Evolutionary conservation across 2,113 vertebrate genomes (phyloP), one percentile per base, ranked within the genome.

Genomic region (Pagrus major): DNA sequence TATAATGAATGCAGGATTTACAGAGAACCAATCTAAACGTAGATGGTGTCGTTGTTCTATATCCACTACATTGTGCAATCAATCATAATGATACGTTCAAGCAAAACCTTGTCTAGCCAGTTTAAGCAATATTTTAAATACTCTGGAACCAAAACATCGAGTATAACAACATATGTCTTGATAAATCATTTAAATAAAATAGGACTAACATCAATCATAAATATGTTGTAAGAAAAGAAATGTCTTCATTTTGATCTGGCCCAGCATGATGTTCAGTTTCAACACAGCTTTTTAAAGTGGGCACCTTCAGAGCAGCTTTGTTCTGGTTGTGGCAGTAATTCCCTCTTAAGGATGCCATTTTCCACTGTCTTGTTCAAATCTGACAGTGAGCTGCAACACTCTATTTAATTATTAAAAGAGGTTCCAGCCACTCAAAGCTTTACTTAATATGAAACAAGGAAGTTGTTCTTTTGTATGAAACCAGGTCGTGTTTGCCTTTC

Each of bases 391-490:
- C 25, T 70, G 9, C 56, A 29, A 25, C 3, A n/a, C 5, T 49
- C 12, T 69, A 31, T 37, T 23, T 8, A 64, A 42, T 18, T 25
- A 44, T 58, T 20, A 31, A 63, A 56, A 12, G 21, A n/a, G 3
- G 42, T 12, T 9, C 31, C 23, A 63, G 7, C 9, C 23, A 39
- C 37, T 49, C 9, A 35, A 7, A 39, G 2, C 5, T 25, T 23
- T 20, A 65, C 71, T 71, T 60, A 23, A 9, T 18, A 29, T 55
- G 11, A 70, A 80, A 83, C 31, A 60, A 74, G 67, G 59, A 72
- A 59, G 44, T 64, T 41, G 27, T 47, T 37, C 3, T 63, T 29
- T 33, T 27, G 3, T 49, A 2, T 59, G 6, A 39, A 7, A 18
- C 8, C 4, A 37, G 8, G 29, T 25, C 5, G 14, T 67, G 35